Percentiles rank a stretch among this genome's conserved stretches.
phyloP scores from a whole-genome alignment of 2,797 vertebrate species.

The Basileuterus tristriatus region DNA sequence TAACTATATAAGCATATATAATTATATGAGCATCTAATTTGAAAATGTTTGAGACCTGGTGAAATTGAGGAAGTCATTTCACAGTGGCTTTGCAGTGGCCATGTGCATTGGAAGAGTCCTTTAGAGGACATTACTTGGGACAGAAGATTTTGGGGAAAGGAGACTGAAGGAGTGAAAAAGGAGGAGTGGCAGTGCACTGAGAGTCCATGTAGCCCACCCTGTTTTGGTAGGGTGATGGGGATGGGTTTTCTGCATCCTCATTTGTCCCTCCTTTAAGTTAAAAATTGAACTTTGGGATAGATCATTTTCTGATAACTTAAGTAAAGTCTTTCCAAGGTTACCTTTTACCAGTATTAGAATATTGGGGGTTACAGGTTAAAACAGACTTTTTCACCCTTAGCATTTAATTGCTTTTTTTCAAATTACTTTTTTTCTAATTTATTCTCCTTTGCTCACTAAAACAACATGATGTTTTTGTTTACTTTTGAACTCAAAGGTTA shows the following conservation, averaged over 20 bases:
- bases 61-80: background rate
- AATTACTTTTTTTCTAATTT: background rate
- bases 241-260: background rate
- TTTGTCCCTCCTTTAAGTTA: background rate
- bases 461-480: background rate
- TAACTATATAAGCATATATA: background rate
- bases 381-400: background rate
- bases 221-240: background rate
- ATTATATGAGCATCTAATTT: background rate
- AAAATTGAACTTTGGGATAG: background rate
- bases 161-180: background rate
- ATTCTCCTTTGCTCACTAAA: background rate
- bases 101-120: background rate
- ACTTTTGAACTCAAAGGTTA: background rate
- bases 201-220: fast-evolving
- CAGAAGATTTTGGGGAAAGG: background rate
- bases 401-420: background rate
- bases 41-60: background rate
- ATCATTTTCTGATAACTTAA: background rate
- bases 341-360: background rate
- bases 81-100: background rate
- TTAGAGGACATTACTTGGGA: background rate
- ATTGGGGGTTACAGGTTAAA: background rate
- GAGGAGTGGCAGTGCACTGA: background rate
- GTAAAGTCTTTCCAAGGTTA: background rate